Conservation (phyloP, 2,888 invertebrate species). For the Spisula subtruncata region DNA sequence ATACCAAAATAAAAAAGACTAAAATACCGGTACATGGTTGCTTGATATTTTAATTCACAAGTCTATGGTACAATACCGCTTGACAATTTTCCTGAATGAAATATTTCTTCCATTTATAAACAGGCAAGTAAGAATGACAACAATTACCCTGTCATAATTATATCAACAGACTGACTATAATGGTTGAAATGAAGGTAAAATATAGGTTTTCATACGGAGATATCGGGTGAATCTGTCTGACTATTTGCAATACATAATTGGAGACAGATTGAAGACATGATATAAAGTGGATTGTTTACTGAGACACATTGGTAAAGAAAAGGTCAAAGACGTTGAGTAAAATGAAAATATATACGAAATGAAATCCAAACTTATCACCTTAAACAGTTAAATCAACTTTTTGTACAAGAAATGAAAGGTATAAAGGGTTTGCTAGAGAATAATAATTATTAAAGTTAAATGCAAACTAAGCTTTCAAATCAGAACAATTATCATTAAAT, state of each 20-base stretch:
- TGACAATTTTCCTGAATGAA: not conserved
- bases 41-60: no score
- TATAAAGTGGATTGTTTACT: not conserved
- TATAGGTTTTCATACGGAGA: not conserved
- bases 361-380: not conserved
- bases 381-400: not conserved
- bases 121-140: not conserved
- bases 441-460: not conserved
- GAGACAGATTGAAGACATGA: conserved; percentile 5
- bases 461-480: not conserved
- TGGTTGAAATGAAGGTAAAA: not conserved
- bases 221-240: not conserved
- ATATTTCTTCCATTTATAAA: not conserved
- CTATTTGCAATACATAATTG: not conserved
- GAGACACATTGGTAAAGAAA: not conserved
- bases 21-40: no score
- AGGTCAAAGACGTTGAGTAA: not conserved
- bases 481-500: not conserved
- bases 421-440: not conserved
- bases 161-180: not conserved
- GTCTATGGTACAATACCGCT: not conserved
- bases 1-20: no score
- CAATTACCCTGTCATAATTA: conserved; percentile 13
- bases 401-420: not conserved
- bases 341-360: not conserved